A percentile compares a stretch with the other conserved stretches of the same genome.
These are phyloP conservation scores for Vulpes ferrilata DNA, from an alignment of 2,113 vertebrate species.

Conservation along the genomic window DNA sequence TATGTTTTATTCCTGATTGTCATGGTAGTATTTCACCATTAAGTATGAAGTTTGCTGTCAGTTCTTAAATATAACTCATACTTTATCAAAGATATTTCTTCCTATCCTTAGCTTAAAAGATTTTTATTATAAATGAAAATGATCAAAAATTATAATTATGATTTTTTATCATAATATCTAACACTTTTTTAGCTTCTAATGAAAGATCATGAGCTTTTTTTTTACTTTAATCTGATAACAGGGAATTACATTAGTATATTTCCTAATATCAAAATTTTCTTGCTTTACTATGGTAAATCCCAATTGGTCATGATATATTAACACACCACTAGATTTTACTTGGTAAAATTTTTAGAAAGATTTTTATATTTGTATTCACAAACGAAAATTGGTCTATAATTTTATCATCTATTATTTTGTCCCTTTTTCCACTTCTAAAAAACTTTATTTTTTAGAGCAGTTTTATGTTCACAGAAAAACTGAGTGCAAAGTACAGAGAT, in stretches of 20 bases:
- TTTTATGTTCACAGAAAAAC: neutral
- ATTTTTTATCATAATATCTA: neutral
- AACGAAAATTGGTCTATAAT: neutral
- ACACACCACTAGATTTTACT: neutral
- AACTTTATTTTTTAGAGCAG: neutral
- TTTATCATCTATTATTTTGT: neutral
- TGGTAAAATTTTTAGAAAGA: neutral
- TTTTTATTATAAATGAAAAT: neutral
- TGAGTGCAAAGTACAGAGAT: neutral
- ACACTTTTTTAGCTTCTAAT: neutral
- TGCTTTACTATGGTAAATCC: neutral
- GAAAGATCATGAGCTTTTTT: neutral
- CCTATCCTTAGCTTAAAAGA: neutral
- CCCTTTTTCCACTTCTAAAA: neutral
- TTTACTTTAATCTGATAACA: neutral
- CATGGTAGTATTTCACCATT: neutral
- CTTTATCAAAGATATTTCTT: neutral
- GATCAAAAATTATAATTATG: too few species aligned
- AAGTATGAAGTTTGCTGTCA: neutral
- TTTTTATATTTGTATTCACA: neutral
- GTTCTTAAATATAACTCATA: neutral
- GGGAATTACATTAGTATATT: neutral
- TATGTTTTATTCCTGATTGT: neutral
- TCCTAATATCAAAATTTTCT: neutral
- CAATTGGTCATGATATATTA: neutral